These are phyloP conservation scores for Blastobasis lacticolella DNA, from an alignment of 2,888 invertebrate genomes.

Conservation along the genomic window DNA sequence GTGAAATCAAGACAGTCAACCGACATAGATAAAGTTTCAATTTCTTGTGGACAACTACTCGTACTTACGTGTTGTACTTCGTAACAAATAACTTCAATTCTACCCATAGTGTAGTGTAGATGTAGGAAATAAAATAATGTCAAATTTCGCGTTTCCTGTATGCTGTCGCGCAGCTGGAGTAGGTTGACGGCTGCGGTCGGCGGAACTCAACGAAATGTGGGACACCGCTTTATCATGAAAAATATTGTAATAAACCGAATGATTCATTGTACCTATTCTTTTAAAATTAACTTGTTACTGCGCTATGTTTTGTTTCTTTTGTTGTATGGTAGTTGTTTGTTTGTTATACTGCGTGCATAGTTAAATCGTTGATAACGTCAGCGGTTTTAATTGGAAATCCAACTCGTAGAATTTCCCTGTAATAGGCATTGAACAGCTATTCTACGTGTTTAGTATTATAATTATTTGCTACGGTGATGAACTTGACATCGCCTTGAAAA, in stretches of 20 bases:
- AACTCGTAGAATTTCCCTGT: too few species aligned
- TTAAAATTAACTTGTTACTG: too few species aligned
- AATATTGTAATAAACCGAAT: constrained; percentile 7
- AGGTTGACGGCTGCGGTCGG: constrained; percentile 18
- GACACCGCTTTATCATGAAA: constrained; percentile 17
- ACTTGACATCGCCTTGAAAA: constrained; percentile 32
- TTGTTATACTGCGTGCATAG: too few species aligned
- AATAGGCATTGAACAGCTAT: too few species aligned
- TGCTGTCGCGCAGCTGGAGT: too few species aligned
- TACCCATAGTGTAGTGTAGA: not conserved
- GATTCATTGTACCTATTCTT: constrained; percentile 2
- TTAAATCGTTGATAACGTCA: too few species aligned
- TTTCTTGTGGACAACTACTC: not conserved
- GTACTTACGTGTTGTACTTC: not conserved
- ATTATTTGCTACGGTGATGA: constrained; percentile 10
- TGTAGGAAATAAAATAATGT: not conserved
- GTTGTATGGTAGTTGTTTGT: too few species aligned
- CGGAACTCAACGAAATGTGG: constrained; percentile 22
- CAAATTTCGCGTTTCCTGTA: too few species aligned
- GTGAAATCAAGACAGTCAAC: constrained; percentile 25
- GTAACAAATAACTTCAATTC: not conserved
- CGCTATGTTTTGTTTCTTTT: too few species aligned
- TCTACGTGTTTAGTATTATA: too few species aligned
- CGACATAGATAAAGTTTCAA: constrained; percentile 32
- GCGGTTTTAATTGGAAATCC: too few species aligned